A percentile compares a stretch with the other conserved stretches of the same genome.
phyloP scores from a whole-genome alignment of 2,113 vertebrate genomes.

The Engystomops pustulosus region DNA sequence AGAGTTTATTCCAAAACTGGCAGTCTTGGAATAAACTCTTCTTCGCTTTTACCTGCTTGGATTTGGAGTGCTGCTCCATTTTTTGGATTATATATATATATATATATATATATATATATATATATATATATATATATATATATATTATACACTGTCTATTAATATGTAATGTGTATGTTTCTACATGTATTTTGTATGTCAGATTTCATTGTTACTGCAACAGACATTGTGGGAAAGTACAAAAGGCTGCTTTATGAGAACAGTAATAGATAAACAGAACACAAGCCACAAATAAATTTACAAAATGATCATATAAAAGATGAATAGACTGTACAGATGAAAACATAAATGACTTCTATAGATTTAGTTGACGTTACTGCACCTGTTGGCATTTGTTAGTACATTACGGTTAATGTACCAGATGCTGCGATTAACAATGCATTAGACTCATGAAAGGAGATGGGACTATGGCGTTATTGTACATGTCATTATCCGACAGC shows the following conservation, averaged over 20 bases:
- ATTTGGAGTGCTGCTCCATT: too few species aligned
- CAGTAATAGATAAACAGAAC: constrained; percentile 15
- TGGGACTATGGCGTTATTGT: background rate
- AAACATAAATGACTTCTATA: constrained; percentile 23
- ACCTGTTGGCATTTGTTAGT: constrained; percentile 32
- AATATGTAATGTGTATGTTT: background rate
- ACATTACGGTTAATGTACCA: constrained; percentile 1
- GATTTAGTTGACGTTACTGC: constrained; percentile 11
- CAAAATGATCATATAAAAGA: background rate
- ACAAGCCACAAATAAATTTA: background rate
- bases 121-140: too few species aligned
- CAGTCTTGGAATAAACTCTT: too few species aligned
- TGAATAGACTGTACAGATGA: constrained; percentile 6
- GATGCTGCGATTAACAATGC: constrained; percentile 33
- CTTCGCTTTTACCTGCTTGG: too few species aligned
- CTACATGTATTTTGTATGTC: background rate
- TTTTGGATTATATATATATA: too few species aligned
- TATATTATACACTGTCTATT: background rate
- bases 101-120: too few species aligned
- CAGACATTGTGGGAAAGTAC: background rate
- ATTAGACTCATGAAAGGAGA: constrained; percentile 31
- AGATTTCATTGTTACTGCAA: background rate
- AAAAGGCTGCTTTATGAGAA: background rate
- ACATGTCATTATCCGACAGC: constrained; percentile 11
- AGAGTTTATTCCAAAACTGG: too few species aligned